Evolutionary conservation across 64 coral and sea anemone genomes (phyloP).

Genomic region (Exaiptasia diaphana): DNA sequence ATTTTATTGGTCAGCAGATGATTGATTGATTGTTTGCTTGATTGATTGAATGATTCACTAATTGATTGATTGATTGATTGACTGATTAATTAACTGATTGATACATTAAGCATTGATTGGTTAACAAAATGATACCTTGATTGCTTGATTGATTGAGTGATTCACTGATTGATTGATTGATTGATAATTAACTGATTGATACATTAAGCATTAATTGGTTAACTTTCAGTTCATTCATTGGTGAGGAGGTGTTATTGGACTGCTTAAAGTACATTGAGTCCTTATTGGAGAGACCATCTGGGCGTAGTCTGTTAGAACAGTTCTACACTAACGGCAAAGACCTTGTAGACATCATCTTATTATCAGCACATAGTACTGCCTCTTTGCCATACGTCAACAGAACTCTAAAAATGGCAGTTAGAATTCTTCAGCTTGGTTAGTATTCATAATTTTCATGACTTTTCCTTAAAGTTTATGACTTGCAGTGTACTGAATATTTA

Average conservation of each 20-base stretch:
- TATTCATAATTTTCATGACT: background rate
- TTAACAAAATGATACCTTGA: too few relatives aligned
- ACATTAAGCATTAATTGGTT: too few relatives aligned
- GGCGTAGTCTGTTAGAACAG: constrained; percentile 63
- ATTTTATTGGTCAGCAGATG: too few relatives aligned
- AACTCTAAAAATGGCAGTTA: constrained; percentile 83
- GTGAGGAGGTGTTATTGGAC: constrained; percentile 86
- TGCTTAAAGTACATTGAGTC: constrained; percentile 91
- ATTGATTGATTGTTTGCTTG: too few relatives aligned
- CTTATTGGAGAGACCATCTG: constrained; percentile 70
- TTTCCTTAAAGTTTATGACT: background rate
- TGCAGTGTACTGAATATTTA: background rate
- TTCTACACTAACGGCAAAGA: constrained; percentile 76
- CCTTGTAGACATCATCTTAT: constrained; percentile 63
- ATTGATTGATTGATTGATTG: too few relatives aligned
- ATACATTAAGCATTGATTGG: too few relatives aligned
- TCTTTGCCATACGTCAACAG: constrained; percentile 91
- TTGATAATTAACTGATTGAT: too few relatives aligned
- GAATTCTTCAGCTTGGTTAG: constrained; percentile 75
- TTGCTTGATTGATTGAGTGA: too few relatives aligned
- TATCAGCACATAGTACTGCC: constrained; percentile 78
- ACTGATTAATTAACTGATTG: too few relatives aligned
- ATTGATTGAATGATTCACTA: too few relatives aligned
- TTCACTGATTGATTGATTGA: too few relatives aligned
- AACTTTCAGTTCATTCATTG: constrained; percentile 60